phyloP scores from a whole-genome alignment of 2,797 vertebrate genomes.

The Pipistrellus kuhlii region DNA sequence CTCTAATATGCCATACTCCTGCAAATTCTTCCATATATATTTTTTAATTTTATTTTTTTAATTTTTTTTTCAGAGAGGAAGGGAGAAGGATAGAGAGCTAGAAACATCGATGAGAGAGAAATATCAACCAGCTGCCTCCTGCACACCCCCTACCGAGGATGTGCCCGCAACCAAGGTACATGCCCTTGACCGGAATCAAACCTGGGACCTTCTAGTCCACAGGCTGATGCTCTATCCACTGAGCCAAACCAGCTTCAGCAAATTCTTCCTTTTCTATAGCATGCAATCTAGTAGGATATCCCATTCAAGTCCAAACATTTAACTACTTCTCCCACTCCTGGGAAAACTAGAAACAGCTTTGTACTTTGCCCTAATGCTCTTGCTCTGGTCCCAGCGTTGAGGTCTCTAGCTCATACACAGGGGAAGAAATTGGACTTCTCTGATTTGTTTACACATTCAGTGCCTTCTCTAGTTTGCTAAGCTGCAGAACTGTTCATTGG shows the following conservation, averaged over 20 bases:
- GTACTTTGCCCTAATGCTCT: background rate
- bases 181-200: too few relatives aligned
- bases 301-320: background rate
- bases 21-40: background rate
- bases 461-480: background rate
- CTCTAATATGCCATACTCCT: background rate
- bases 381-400: background rate
- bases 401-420: background rate
- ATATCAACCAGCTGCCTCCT: too few relatives aligned
- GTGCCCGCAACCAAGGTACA: too few relatives aligned
- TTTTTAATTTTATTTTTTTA: too few relatives aligned
- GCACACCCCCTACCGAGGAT: too few relatives aligned
- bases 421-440: background rate
- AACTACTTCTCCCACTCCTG: background rate
- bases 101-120: too few relatives aligned
- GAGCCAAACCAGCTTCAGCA: background rate
- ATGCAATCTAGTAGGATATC: background rate
- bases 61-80: too few relatives aligned
- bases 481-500: background rate
- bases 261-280: background rate
- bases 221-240: too few relatives aligned
- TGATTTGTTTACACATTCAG: background rate
- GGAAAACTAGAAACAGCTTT: background rate
- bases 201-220: too few relatives aligned
- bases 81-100: too few relatives aligned